Percentiles rank a stretch among this genome's conserved stretches.
Conservation (phyloP, 2,888 invertebrate species). For the Catocala fraxini region DNA sequence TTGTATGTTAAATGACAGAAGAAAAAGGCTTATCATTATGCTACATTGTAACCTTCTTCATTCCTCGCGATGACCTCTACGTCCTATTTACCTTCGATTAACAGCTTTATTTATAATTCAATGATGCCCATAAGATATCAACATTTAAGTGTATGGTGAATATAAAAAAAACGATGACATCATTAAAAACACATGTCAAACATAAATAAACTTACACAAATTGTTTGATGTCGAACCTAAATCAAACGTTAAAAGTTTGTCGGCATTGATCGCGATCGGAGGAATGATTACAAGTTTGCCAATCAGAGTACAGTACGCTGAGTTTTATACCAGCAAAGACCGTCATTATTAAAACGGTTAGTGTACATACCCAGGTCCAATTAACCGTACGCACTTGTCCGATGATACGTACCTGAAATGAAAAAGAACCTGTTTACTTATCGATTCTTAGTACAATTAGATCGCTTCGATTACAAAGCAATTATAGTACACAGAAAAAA, state of each 20-base stretch:
- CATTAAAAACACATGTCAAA: conserved; percentile 28
- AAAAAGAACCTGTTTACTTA: conserved; percentile 62
- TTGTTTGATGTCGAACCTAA: conserved; percentile 27
- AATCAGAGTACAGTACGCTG: conserved; percentile 51
- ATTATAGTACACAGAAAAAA: conserved; percentile 45
- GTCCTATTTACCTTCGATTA: conserved; percentile 41
- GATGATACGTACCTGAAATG: conserved; percentile 67
- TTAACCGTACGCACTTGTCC: conserved; percentile 48
- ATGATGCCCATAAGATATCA: conserved; percentile 30
- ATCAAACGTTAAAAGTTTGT: conserved; percentile 38
- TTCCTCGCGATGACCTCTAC: conserved; percentile 38
- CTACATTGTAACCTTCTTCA: conserved; percentile 20
- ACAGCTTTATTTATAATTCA: conserved; percentile 45
- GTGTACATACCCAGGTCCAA: conserved; percentile 52
- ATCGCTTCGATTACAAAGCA: conserved; percentile 52
- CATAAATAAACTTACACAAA: conserved; percentile 14
- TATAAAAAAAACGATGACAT: conserved; percentile 23
- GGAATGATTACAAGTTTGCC: conserved; percentile 48
- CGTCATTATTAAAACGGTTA: conserved; percentile 53
- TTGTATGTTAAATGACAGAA: no score
- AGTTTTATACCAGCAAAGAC: conserved; percentile 41
- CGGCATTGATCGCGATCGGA: conserved; percentile 42
- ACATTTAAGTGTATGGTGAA: conserved; percentile 15
- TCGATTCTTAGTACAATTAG: conserved; percentile 61
- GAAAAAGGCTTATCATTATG: neutral